Base-by-base conservation (phyloP, 37 sponge, comb jelly and placozoan genomes). In the Eunapius fragilis region DNA sequence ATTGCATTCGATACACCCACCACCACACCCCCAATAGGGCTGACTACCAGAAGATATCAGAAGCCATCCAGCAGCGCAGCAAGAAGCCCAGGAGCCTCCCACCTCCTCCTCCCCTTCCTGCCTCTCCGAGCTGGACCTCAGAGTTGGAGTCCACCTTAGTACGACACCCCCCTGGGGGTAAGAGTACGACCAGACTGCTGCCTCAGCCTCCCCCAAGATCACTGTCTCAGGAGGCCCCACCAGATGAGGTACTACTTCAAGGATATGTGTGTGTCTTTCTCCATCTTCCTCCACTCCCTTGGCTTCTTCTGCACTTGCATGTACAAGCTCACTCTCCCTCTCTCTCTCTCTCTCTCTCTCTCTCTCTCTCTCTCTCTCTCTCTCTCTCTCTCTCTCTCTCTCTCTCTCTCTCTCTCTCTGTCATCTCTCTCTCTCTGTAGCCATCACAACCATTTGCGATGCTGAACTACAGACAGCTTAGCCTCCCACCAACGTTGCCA, bases 31-130 rank as follows among this genome's bases (percentile, higher is more conserved):
- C 58, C 28, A 12, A 10, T n/a, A 85, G 86, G 30, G 28, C 86
- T 25, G 90, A 90, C 81, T 90, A 90, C 68, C 77, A 85, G 49
- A 75, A 81, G 32, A 90, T 90, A 67, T 85, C 90, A 68, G 81
- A 90, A 71, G 75, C 75, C 32, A 74, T 86, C 0, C 78, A 35
- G 33, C 34, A 76, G 31, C 31, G 35, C 36, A 77, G 36, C 33
- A 75, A 81, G 80, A 41, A 68, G n/a, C 67, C 75, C 25, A 81
- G 68, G 24, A 69, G 76, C 24, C 71, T 70, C 23, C 58, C 73
- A 12, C 73, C 37, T 27, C 84, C 71, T 30, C 82, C 82, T 33
- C 85, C 77, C 25, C 81, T 72, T 31, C 49, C 75, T 23, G 69
- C 73, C 41, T 49, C 58, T 58, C 58, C 58, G 1, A 17, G 58